Base-by-base conservation (phyloP, 1,140 invertebrate genomes). In the Colletes gigas region DNA sequence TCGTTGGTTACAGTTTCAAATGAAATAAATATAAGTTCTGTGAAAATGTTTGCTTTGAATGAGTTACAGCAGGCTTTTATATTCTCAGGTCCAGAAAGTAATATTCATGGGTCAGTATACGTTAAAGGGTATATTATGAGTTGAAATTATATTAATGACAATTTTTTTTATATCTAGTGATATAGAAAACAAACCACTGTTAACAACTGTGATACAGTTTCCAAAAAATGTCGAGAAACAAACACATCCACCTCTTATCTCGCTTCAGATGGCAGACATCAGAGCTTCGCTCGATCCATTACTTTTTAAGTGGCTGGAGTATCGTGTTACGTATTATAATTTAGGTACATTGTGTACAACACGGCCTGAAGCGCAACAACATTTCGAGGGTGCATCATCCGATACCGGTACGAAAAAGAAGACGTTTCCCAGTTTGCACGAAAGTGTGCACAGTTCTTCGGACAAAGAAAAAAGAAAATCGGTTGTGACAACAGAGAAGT, bases 251-350 rank as follows among this genome's bases (percentile, higher is more conserved):
- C 92, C 94, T 14, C 89, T 96, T 54, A 80, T 96, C 4, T 93
- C 94, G 4, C 93, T 96, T 82, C 94, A 94, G 82, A 83, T 96
- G 50, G 92, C 94, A 78, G 94, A 95, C 80, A 94, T 95, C 66
- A 93, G 94, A 76, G 91, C 94, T 63, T 94, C 94, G 69, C 83
- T 96, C 55, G 96, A 96, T 89, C 96, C 96, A 5, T 89, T 95
- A 17, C 86, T 96, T 5, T 93, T 94, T 63, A 91, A 94, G 50
- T 96, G 95, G 95, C 88, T 96, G 4, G 88, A 94, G 21, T 96
- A 96, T 88, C 88, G 87, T 14, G 94, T 94, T 4, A 86, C 83
- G 17, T 90, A 89, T 81, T 89, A 91, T 72, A 88, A 92, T 87
- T 83, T 89, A 41, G 88, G 88, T 85, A 84, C 81, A 47, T 66